Percentiles rank a stretch among this genome's conserved stretches.
Evolutionary conservation across 37 sponge, comb jelly and placozoan genomes (phyloP).

Genomic region (Spongilla lacustris): DNA sequence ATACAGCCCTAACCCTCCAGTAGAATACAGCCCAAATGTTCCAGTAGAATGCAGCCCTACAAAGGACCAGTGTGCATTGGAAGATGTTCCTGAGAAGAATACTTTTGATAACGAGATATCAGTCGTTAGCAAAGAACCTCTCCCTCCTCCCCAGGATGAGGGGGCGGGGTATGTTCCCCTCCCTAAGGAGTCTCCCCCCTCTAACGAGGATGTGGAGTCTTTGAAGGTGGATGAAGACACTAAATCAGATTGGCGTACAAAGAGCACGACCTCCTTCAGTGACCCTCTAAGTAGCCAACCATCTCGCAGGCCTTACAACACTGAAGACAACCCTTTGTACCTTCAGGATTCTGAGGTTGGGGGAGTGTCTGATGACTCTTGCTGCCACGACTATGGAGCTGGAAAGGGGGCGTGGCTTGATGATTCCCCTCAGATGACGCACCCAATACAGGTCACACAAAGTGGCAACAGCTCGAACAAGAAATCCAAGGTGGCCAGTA

Average conservation of each 20-base stretch:
- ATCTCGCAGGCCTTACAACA: too few relatives aligned
- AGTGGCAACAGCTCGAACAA: not conserved
- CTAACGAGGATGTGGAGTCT: not conserved
- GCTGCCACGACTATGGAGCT: not conserved
- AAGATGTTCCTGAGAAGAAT: too few relatives aligned
- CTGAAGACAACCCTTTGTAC: not conserved
- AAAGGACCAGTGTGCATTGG: too few relatives aligned
- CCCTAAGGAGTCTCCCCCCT: not conserved
- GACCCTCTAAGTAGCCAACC: not conserved
- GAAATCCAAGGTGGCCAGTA: not conserved
- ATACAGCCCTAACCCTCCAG: too few relatives aligned
- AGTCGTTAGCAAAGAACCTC: too few relatives aligned
- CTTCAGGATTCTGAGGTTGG: not conserved
- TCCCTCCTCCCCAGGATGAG: not conserved
- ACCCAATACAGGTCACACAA: not conserved
- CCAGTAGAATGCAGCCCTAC: too few relatives aligned
- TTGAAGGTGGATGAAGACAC: not conserved
- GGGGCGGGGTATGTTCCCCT: not conserved
- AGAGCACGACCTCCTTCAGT: not conserved
- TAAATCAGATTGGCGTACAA: not conserved
- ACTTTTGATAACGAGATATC: too few relatives aligned
- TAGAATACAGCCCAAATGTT: too few relatives aligned
- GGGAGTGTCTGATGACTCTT: not conserved
- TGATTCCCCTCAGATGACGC: not conserved
- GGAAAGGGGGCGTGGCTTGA: not conserved